Percentiles rank a stretch among this genome's conserved stretches.
Evolutionary conservation across 2,797 vertebrate species (phyloP).

Genomic region (Mionectes olivaceus): DNA sequence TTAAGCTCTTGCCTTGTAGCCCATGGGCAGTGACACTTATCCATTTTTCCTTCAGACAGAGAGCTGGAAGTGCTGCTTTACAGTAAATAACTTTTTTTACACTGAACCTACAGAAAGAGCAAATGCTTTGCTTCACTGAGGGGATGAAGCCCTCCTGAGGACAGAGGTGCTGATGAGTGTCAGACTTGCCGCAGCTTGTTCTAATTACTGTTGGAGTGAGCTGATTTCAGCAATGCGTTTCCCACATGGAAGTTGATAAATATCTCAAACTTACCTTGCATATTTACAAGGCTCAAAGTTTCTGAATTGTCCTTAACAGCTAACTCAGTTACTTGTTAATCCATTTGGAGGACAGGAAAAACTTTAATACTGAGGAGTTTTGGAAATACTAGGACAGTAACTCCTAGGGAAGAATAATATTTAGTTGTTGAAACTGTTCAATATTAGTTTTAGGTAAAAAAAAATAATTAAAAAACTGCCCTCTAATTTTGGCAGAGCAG

Average conservation of each 20-base stretch:
- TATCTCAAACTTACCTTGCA: background rate
- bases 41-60: background rate
- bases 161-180: background rate
- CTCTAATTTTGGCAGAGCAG: background rate
- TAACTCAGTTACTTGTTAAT: background rate
- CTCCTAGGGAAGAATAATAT: background rate
- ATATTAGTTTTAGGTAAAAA: background rate
- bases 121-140: background rate
- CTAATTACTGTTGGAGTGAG: background rate
- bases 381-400: background rate
- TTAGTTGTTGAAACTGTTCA: background rate
- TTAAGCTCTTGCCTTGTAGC: slow-evolving; percentile 10
- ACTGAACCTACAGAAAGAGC: background rate
- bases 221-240: background rate
- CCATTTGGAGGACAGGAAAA: background rate
- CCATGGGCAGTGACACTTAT: background rate
- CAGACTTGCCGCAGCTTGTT: background rate
- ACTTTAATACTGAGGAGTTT: background rate
- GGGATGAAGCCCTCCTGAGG: background rate
- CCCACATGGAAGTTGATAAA: background rate
- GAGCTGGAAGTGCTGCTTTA: background rate
- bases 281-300: background rate
- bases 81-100: background rate
- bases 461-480: background rate
- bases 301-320: background rate